Evolutionary conservation across 2,797 vertebrate species (phyloP), one percentile per base, ranked within the genome.

Genomic region (Eulemur albifrons): DNA sequence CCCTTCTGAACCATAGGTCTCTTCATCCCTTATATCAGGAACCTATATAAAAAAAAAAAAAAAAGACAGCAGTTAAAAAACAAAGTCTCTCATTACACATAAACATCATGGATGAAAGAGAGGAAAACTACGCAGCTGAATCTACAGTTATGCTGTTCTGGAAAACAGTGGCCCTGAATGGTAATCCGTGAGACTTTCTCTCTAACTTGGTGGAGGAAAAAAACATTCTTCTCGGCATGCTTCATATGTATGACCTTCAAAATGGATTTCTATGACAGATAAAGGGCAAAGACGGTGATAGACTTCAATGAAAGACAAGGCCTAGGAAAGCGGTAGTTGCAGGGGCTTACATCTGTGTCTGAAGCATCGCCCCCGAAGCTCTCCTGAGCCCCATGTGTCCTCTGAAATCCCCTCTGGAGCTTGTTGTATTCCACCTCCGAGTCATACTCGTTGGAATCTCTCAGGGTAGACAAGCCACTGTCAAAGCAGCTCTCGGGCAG

Each of bases 381-480:
- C 40, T 99, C 98, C 72, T 97, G 98, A 14, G 89, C 98, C 92
- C 98, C 97, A 1, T 97, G 97, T 7, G 98, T 97, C 88, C 52
- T 97, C 88, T 97, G 98, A 92, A 98, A 98, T 86, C 93, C 98
- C 57, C 97, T 99, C 88, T 98, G 99, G 96, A 98, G 97, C 87
- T 98, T 99, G 97, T 98, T 99, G 97, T 97, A 98, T 82, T 99
- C 99, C 35, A 98, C 98, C 97, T 99, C 99, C 0, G 99, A 99
- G 98, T 99, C 99, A 20, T 99, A 99, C 40, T 99, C 99, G 35
- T 99, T 99, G 59, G 99, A 99, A 88, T 99, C 99, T 81, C 99
- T 99, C 96, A 99, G 97, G 0, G 99, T 99, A 30, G 99, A 99
- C 98, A 99, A 98, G 91, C 99, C 99, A 15, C 99, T 99, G 98